These are phyloP conservation scores for Falcaria lacertinaria DNA, from an alignment of 2,888 invertebrate genomes.

Conservation along the genomic window DNA sequence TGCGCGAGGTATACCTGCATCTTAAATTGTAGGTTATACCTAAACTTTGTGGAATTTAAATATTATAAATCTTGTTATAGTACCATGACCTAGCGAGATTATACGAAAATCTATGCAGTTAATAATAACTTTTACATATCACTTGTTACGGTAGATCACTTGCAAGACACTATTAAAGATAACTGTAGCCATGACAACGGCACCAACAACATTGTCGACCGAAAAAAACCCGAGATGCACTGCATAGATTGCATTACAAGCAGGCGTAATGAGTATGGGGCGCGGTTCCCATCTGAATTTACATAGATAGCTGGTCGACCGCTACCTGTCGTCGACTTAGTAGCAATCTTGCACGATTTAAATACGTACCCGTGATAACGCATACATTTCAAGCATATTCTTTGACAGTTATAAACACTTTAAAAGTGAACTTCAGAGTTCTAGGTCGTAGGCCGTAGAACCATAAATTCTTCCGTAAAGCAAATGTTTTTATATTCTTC, in stretches of 20 bases:
- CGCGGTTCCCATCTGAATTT: constrained; percentile 54
- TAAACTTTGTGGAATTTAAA: too few species aligned
- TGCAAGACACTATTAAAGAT: constrained; percentile 41
- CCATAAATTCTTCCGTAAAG: too few species aligned
- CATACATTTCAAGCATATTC: neutral
- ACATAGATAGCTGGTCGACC: constrained; percentile 58
- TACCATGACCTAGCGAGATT: neutral
- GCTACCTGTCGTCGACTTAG: constrained; percentile 16
- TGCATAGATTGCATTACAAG: constrained; percentile 77
- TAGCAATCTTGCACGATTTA: constrained; percentile 7
- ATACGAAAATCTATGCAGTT: neutral
- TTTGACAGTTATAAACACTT: neutral
- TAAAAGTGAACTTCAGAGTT: too few species aligned
- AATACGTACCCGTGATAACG: neutral
- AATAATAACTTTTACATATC: constrained; percentile 9
- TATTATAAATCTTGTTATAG: too few species aligned
- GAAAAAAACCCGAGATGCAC: constrained; percentile 67
- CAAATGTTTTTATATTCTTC: too few species aligned
- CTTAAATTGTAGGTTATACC: too few species aligned
- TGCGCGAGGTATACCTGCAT: too few species aligned
- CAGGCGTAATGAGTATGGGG: constrained; percentile 60
- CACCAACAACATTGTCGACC: constrained; percentile 55
- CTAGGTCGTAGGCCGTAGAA: too few species aligned
- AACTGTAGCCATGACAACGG: constrained; percentile 52
- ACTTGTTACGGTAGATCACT: constrained; percentile 23